These are phyloP conservation scores for Cinclus mexicanus DNA, from an alignment of 2,113 vertebrate genomes.

Conservation along the genomic window DNA sequence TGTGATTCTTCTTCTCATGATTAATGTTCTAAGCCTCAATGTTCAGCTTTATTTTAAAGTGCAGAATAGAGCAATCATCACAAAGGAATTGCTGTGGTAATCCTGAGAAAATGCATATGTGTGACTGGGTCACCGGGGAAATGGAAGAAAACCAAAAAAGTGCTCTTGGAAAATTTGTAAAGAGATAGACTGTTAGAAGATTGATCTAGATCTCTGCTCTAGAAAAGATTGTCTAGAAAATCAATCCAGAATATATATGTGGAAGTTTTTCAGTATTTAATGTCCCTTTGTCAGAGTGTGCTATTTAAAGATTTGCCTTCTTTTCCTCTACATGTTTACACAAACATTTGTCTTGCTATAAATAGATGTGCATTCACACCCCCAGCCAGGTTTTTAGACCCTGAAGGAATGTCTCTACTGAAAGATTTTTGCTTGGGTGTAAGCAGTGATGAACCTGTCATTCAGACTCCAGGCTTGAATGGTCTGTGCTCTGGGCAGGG, in stretches of 20 bases:
- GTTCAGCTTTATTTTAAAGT: not conserved
- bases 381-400: not conserved
- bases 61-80: not conserved
- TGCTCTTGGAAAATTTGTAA: not conserved
- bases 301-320: not conserved
- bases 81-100: not conserved
- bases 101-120: conserved; percentile 3
- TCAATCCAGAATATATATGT: not conserved
- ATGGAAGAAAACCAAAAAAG: not conserved
- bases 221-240: not conserved
- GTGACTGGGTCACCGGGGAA: not conserved
- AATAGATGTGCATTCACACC: not conserved
- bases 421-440: not conserved
- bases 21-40: not conserved
- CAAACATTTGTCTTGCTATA: not conserved
- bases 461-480: fast-evolving
- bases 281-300: not conserved
- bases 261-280: not conserved
- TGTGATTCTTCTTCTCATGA: not conserved
- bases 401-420: not conserved
- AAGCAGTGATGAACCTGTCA: fast-evolving
- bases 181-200: not conserved
- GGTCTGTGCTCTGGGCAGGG: not conserved
- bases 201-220: not conserved
- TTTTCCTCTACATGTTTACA: not conserved